A percentile compares a stretch with the other conserved stretches of the same genome.
Conservation (phyloP, 2,888 invertebrate genomes). For the Tinea semifulvella region DNA sequence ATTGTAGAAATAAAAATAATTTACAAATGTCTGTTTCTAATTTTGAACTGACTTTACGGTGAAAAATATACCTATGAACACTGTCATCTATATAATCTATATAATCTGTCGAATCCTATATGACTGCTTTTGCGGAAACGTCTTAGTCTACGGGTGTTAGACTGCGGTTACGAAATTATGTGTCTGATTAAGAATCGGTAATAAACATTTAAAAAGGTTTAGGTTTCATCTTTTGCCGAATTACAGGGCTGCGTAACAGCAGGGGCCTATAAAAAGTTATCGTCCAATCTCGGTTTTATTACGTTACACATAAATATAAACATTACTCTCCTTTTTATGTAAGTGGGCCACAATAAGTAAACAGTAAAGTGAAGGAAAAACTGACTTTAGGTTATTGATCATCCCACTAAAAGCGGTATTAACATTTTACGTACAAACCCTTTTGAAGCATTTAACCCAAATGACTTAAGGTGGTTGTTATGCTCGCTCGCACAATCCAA, state of each 20-base stretch:
- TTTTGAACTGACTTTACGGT: too few relatives aligned
- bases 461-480: too few relatives aligned
- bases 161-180: too few relatives aligned
- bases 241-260: slow-evolving; percentile 33
- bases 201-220: slow-evolving; percentile 1
- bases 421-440: background rate
- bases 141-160: too few relatives aligned
- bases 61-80: too few relatives aligned
- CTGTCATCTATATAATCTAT: too few relatives aligned
- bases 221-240: slow-evolving; percentile 16
- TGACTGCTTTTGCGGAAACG: too few relatives aligned
- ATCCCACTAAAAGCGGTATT: background rate
- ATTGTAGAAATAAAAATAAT: too few relatives aligned
- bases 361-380: slow-evolving; percentile 1
- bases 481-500: too few relatives aligned
- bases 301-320: slow-evolving; percentile 18
- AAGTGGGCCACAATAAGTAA: slow-evolving; percentile 9
- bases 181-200: background rate
- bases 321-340: slow-evolving; percentile 14
- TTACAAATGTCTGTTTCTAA: too few relatives aligned
- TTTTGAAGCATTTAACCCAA: background rate
- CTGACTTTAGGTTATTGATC: background rate
- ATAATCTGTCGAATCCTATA: too few relatives aligned
- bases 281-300: slow-evolving; percentile 42
- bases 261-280: slow-evolving; percentile 40